Evolutionary conservation across 2,888 invertebrate genomes (phyloP).

Genomic region (Chymomyza amoena): DNA sequence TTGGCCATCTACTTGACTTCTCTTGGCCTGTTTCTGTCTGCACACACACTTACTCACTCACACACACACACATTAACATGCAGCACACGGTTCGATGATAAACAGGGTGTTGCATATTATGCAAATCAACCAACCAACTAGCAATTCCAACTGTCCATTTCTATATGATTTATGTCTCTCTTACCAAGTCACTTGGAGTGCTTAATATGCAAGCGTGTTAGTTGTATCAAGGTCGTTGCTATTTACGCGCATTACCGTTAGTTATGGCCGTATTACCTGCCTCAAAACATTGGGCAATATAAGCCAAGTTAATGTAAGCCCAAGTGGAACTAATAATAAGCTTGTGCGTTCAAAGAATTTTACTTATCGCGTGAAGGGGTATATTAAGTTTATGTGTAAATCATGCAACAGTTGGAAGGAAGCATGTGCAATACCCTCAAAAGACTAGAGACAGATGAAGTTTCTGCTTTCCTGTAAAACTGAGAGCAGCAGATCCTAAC

Average conservation of each 20-base stretch:
- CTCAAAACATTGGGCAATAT: background rate
- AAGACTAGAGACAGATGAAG: too few relatives aligned
- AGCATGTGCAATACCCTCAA: too few relatives aligned
- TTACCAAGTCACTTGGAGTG: background rate
- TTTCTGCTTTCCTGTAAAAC: too few relatives aligned
- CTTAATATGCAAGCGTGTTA: constrained; percentile 29
- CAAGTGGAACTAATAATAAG: background rate
- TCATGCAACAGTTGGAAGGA: too few relatives aligned
- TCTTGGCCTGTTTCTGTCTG: constrained; percentile 43
- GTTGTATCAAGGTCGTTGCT: constrained; percentile 43
- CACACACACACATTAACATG: background rate
- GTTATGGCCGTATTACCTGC: background rate
- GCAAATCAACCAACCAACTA: constrained; percentile 3
- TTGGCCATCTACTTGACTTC: constrained; percentile 30
- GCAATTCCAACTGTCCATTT: constrained; percentile 11
- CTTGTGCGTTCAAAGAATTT: background rate
- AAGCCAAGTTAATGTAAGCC: background rate
- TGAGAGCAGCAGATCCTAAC: too few relatives aligned
- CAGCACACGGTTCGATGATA: background rate
- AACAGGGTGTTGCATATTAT: constrained; percentile 44
- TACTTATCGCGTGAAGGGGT: too few relatives aligned
- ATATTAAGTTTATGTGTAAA: too few relatives aligned
- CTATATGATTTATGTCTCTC: constrained; percentile 18
- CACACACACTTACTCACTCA: background rate
- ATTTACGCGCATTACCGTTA: constrained; percentile 19